Base-by-base conservation (phyloP, 30 jellyfish, hydroid and myxozoan genomes). In the Clytia hemisphaerica region DNA sequence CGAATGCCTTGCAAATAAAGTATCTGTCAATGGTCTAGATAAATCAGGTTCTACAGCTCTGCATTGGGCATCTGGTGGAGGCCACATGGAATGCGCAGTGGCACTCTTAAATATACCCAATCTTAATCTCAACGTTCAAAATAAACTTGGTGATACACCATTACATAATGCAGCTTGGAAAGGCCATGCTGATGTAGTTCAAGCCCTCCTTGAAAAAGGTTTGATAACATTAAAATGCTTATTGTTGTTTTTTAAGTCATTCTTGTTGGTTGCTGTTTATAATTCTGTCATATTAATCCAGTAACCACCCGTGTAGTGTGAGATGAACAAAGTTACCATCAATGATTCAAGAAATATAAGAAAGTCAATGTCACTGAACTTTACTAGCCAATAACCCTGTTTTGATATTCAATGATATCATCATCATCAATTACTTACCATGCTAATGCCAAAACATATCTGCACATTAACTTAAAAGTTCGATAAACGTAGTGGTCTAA, bases 41-140 rank as follows among this genome's bases (percentile, higher is more conserved):
- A 91, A 91, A 67, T 91, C 99, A 31, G 99, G 99, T 4, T 91
- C 99, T 47, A 91, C 99, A 2, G 90, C 99, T 15, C 78, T 91
- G 16, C 99, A 91, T 80, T 91, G 99, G 99, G 99, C 99, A 44
- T 94, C 95, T 18, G 70, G 93, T 2, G 99, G 99, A 4, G 99
- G 99, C 32, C 99, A 91, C 71, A 47, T 55, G 33, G 95, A 68
- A 19, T 88, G 97, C 70, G 97, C 92, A 6, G 82, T 48, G 7
- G 84, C 77, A 22, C 89, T 88, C 16, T 61, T 88, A 22, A 71
- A 78, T 33, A 83, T 79, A 4, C 84, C 71, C 15, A 82, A 80
- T 30, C 83, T 80, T 15, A 60, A 79, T 31, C 49, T 88, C 9
- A 76, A 88, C 32, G 94, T 79, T 29, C 94, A 88, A 95, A 90